Evolutionary conservation across 2,113 vertebrate species (phyloP), one percentile per base, ranked within the genome.

Genomic region (Indicator indicator): DNA sequence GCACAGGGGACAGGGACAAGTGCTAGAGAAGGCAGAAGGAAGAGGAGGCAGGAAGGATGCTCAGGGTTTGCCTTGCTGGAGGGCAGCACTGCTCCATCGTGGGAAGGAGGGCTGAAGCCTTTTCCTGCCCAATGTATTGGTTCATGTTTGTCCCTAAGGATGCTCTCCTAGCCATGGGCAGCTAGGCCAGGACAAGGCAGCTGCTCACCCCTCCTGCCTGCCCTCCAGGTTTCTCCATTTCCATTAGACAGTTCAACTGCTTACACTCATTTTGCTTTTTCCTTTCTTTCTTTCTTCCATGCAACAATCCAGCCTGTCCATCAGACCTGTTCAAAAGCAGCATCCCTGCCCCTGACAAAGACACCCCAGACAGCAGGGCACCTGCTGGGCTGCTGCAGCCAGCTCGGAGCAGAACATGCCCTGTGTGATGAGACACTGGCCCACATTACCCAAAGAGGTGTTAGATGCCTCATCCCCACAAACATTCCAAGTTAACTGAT

Each of bases 121-220:
- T 48, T 36, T 54, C 36, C 24, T 74, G 19, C 52, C 11, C 30
- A 5, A 3, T 0, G 3, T 12, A 15, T 0, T 16, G 11, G 10
- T 12, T 13, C 20, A 4, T 6, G 5, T 60, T 38, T 59, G 40
- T 56, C 70, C n/a, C 16, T 32, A 20, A 56, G 38, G 60, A 48
- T 4, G 14, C 9, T 2, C 18, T 55, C 38, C 54, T 52, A 67
- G 65, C 26, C 64, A 17, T 1, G 16, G 75, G 55, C 42, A 73
- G 18, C 13, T 0, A 0, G 28, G 11, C 4, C 52, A 27, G 27
- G 36, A 40, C 28, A 42, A 54, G 38, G 44, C 55, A 81, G 54
- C n/a, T 33, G 58, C 28, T 28, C 52, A 33, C 30, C 7, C 2
- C 2, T 36, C 26, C 54, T 23, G 50, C 24, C 54, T 68, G 63